A percentile compares a stretch with the other conserved stretches of the same genome.
Conservation (phyloP, 2,888 invertebrate species). For the Caenorhabditis sp. region DNA sequence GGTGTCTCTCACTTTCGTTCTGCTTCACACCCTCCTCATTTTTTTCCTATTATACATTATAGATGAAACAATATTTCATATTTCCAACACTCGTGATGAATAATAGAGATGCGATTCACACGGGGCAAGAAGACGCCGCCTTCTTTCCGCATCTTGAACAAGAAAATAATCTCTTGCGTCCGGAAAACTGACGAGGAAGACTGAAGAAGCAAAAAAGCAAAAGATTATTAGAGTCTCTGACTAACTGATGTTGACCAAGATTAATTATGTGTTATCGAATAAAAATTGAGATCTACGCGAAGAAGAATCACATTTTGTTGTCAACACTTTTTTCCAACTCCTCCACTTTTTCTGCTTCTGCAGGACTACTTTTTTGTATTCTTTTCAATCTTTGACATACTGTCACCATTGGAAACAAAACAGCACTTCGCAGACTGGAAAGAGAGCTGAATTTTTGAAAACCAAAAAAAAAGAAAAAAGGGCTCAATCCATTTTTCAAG, state of each 20-base stretch:
- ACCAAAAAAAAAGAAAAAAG: conserved; percentile 1
- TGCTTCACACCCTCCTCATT: conserved; percentile 1
- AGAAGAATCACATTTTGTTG: conserved; percentile 30
- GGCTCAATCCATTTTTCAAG: conserved; percentile 24
- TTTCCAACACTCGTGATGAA: conserved; percentile 63
- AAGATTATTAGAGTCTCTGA: conserved; percentile 45
- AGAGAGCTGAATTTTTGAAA: conserved; percentile 9
- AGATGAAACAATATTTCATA: conserved; percentile 65
- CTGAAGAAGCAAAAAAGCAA: conserved; percentile 6
- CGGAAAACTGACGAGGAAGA: conserved; percentile 6
- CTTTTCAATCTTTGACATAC: conserved; percentile 24
- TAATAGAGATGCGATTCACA: conserved; percentile 55
- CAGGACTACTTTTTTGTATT: not conserved
- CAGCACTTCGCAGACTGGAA: not conserved
- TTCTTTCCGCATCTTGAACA: conserved; percentile 18
- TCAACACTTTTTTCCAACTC: not conserved
- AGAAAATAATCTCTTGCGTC: conserved; percentile 48
- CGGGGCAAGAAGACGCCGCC: not conserved
- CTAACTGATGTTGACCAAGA: conserved; percentile 48
- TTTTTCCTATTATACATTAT: conserved; percentile 55
- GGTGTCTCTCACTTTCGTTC: conserved; percentile 54
- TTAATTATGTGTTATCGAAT: conserved; percentile 60
- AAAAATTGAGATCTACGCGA: conserved; percentile 26
- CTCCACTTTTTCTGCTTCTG: not conserved
- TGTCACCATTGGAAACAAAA: conserved; percentile 42